These are phyloP conservation scores for Perithous albicinctus DNA, from an alignment of 2,888 invertebrate genomes.

Conservation along the genomic window DNA sequence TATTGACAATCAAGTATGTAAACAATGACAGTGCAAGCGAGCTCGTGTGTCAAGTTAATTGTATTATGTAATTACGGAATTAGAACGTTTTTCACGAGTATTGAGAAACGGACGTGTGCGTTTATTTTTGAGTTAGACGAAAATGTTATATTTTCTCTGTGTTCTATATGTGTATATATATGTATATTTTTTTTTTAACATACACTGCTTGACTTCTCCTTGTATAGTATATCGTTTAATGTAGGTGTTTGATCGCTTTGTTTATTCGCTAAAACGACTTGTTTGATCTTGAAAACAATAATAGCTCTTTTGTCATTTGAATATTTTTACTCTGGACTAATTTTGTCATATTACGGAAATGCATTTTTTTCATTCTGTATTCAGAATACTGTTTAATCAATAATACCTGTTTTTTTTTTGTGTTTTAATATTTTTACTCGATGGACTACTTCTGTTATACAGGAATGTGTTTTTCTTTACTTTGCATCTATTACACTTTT, in stretches of 20 bases:
- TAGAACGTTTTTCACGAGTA: constrained; percentile 42
- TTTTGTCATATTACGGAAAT: too few relatives aligned
- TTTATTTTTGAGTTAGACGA: constrained; percentile 32
- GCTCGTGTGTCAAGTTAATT: constrained; percentile 61
- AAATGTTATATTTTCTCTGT: neutral
- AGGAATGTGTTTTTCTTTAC: constrained; percentile 99
- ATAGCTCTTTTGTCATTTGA: neutral
- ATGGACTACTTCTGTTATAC: constrained; percentile 81
- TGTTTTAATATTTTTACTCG: constrained; percentile 32
- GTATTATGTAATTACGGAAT: constrained; percentile 78
- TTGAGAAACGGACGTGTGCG: constrained; percentile 8
- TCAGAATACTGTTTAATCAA: too few relatives aligned
- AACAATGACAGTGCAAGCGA: constrained; percentile 75
- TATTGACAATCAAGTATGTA: constrained; percentile 78
- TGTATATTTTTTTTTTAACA: constrained; percentile 18
- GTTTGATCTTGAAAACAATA: constrained; percentile 29
- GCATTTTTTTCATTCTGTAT: too few relatives aligned
- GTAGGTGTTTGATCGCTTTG: neutral
- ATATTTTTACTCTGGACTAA: constrained; percentile 23
- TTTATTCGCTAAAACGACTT: neutral
- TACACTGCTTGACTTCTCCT: neutral
- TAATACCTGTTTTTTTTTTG: constrained; percentile 1
- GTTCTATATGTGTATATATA: too few relatives aligned
- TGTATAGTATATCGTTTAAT: constrained; percentile 12
- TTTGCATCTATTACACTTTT: constrained; percentile 98